Evolutionary conservation across 1,140 invertebrate genomes (phyloP).

Genomic region (Aphaenogaster ashmeadi): DNA sequence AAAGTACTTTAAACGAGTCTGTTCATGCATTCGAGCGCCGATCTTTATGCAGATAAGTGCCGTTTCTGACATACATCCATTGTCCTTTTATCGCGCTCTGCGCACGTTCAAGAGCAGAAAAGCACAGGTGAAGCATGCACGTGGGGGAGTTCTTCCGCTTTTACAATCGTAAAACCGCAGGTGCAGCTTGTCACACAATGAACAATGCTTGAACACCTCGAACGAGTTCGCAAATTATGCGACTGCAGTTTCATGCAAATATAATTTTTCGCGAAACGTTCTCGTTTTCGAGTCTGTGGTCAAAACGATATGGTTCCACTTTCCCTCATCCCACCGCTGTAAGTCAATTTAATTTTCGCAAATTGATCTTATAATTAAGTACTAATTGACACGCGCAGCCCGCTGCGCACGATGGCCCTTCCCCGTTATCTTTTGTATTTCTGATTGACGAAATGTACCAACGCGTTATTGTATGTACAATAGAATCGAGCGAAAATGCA

Average conservation of each 20-base stretch:
- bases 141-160: conserved; percentile 75
- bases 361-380: conserved; percentile 9
- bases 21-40: neutral
- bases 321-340: neutral
- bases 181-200: conserved; percentile 77
- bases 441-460: neutral
- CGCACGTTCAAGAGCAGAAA: conserved; percentile 60
- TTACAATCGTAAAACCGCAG: conserved; percentile 79
- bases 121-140: conserved; percentile 78
- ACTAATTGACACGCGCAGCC: neutral
- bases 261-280: neutral
- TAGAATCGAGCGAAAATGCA: neutral
- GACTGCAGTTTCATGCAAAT: conserved; percentile 48
- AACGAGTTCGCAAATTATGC: conserved; percentile 48
- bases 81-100: conserved; percentile 54
- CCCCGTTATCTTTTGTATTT: neutral
- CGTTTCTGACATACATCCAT: conserved; percentile 32
- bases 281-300: neutral
- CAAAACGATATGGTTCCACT: neutral
- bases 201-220: conserved; percentile 70
- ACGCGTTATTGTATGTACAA: neutral
- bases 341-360: conserved; percentile 18
- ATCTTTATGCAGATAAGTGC: conserved; percentile 40
- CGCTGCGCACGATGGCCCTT: neutral
- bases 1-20: conserved; percentile 2